Percentiles rank a stretch among this genome's conserved stretches.
phyloP scores from a whole-genome alignment of 92 coral and sea anemone species.

The Paramuricea clavata region DNA sequence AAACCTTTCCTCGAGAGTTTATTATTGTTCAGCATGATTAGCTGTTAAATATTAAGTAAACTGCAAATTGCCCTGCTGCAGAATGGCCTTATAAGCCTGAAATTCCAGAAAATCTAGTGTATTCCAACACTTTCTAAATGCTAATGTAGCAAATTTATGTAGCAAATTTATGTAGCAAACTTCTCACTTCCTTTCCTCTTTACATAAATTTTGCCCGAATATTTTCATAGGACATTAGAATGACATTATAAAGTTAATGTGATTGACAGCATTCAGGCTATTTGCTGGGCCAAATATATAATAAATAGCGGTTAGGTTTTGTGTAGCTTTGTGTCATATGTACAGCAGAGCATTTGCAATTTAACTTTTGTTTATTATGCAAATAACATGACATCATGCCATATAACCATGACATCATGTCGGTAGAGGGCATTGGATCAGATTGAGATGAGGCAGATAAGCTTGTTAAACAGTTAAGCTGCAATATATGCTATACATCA shows the following conservation, averaged over 20 bases:
- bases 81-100: not conserved
- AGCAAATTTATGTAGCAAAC: too few species aligned
- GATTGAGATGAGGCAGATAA: too few species aligned
- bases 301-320: not conserved
- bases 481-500: too few species aligned
- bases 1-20: not conserved
- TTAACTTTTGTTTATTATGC: slow-evolving; percentile 11
- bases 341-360: not conserved
- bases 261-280: not conserved
- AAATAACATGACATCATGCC: too few species aligned
- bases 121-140: not conserved
- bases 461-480: too few species aligned
- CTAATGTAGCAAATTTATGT: not conserved
- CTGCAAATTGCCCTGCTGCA: not conserved
- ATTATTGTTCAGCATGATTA: slow-evolving; percentile 26
- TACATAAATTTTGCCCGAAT: not conserved
- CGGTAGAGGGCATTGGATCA: not conserved
- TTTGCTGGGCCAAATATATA: not conserved
- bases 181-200: not conserved
- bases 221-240: too few species aligned
- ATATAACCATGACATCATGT: not conserved
- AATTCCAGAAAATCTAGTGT: not conserved
- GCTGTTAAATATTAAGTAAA: slow-evolving; percentile 20
- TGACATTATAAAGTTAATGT: not conserved
- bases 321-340: not conserved